Base-by-base conservation (phyloP, 2,797 vertebrate species). In the Leontocebus nigricollis region DNA sequence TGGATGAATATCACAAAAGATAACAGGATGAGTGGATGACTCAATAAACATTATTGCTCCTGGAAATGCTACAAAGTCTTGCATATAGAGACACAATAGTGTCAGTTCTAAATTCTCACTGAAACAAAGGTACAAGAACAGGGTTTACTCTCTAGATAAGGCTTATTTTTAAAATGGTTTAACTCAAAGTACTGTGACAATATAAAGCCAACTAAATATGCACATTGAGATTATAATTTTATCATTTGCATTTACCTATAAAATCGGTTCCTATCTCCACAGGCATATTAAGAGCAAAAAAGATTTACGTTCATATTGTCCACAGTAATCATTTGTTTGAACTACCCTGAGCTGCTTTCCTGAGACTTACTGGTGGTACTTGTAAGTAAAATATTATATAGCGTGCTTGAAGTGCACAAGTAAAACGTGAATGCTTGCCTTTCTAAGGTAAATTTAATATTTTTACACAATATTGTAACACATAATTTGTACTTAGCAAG, bases 151-250 rank as follows among this genome's bases (percentile, higher is more conserved):
- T 95, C 55, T 52, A 90, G 72, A 94, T 80, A 93, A 88, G 6
- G 44, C 59, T 33, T 44, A 72, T 24, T 72, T 72, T 36, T 44
- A 50, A 93, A 87, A 85, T 64, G 46, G 24, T 44, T 95, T 81
- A 52, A 41, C 80, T 94, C 33, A 81, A 96, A 85, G 57, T 13
- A 36, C 11, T 79, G 10, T 83, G 67, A 76, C 93, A 97, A 70
- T 81, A 84, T n/a, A 87, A 73, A 94, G 79, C 20, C 80, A 87
- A 95, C 84, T 95, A 93, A 73, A 95, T 64, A 83, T 20, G 39
- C 44, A 91, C 61, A 90, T 70, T 73, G 67, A 57, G 48, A 50
- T 77, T 61, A 59, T 84, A 70, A 90, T 92, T 96, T 94, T 85
- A 95, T 36, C 30, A 81, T 70, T 75, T 61, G 39, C 30, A 84